Base-by-base conservation (phyloP, 2,888 invertebrate genomes). In the Acrobasis consociella region DNA sequence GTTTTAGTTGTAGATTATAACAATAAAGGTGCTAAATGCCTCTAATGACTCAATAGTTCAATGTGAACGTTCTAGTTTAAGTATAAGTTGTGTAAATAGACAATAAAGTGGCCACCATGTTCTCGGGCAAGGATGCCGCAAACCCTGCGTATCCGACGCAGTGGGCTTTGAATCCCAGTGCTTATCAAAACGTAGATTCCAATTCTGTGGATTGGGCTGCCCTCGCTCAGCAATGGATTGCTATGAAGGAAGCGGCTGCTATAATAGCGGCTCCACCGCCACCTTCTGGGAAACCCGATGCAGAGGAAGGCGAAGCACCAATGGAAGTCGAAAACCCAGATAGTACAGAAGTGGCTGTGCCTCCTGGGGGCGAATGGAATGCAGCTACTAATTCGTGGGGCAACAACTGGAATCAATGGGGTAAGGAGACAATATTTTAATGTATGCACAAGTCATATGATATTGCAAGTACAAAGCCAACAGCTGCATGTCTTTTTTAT, bases 191-290 rank as follows among this genome's bases (percentile, higher is more conserved):
- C 86, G 94, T 97, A 85, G 95, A 96, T 73, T 95, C 95, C 76
- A 97, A 96, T 82, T 95, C 96, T 89, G 98, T 99, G 65, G 99
- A 99, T 86, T 99, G 99, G 99, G 99, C 98, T 11, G 96, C 97
- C 39, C 93, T 99, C 77, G 99, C 99, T 37, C 98, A 99, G 82
- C 98, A 99, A 94, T 99, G 99, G 99, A 99, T 99, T 73, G 97
- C 97, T 83, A 98, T 98, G 97, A 97, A 98, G 81, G 97, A 97
- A 78, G 95, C 96, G 9, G 87, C 93, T 52, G 92, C 92, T 49
- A 93, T 94, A 49, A 93, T 94, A 49, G 88, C 94, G 51, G 93
- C 94, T 9, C 93, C 94, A 17, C 94, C 94, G 49, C 94, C 95
- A 10, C 94, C 95, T 5, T 93, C 94, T 0, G 64, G 76, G 39